phyloP scores from a whole-genome alignment of 2,113 vertebrate genomes.

The Heliornis fulica region DNA sequence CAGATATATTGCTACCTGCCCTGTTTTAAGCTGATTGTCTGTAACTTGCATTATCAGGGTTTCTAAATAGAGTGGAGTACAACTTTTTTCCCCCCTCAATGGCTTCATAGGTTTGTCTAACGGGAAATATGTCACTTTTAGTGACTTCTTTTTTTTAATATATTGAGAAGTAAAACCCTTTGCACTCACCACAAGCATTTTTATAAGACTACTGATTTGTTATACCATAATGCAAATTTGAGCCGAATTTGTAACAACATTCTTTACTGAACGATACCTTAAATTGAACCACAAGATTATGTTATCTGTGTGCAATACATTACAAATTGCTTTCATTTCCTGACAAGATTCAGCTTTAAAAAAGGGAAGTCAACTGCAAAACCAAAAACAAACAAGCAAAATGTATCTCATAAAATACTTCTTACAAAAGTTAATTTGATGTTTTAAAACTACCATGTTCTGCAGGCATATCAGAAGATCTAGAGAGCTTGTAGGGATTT shows the following conservation, averaged over 20 bases:
- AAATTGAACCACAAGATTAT: background rate
- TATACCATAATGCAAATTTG: background rate
- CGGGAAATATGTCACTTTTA: background rate
- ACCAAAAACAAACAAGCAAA: background rate
- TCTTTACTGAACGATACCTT: background rate
- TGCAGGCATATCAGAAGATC: background rate
- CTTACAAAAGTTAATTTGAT: background rate
- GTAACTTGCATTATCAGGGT: background rate
- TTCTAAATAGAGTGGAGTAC: background rate
- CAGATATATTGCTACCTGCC: background rate
- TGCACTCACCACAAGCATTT: background rate
- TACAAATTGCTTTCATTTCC: background rate
- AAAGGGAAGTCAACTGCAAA: background rate
- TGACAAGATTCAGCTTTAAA: background rate
- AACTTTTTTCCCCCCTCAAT: background rate
- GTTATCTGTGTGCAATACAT: background rate
- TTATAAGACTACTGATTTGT: background rate
- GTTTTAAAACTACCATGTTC: background rate
- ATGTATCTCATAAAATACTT: background rate
- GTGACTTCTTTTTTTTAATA: background rate
- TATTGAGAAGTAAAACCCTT: background rate
- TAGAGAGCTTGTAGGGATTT: conserved; percentile 23
- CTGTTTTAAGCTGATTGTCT: background rate
- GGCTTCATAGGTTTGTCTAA: background rate
- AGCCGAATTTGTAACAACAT: background rate